A percentile compares a stretch with the other conserved stretches of the same genome.
phyloP scores from a whole-genome alignment of 2,888 invertebrate genomes.

The Campoplex capitator region DNA sequence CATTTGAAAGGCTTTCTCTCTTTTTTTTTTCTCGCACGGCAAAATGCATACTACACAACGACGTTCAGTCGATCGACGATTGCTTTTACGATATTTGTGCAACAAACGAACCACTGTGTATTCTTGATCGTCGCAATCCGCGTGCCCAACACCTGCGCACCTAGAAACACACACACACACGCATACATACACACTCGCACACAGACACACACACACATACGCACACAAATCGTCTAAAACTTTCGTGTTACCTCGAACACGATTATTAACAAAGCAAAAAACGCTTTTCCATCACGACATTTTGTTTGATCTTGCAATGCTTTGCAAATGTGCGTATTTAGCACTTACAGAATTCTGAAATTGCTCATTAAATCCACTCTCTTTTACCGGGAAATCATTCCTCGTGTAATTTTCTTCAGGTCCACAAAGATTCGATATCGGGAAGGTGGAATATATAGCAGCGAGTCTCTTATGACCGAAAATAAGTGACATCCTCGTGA shows the following conservation, averaged over 20 bases:
- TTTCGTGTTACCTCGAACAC: constrained; percentile 40
- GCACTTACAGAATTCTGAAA: constrained; percentile 25
- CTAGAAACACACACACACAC: no score
- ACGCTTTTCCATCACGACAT: constrained; percentile 38
- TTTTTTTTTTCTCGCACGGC: not conserved
- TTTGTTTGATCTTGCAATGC: constrained; percentile 39
- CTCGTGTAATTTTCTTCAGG: constrained; percentile 17
- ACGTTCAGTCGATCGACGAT: constrained; percentile 59
- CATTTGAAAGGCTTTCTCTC: constrained; percentile 54
- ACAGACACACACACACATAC: not conserved
- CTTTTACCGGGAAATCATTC: constrained; percentile 25
- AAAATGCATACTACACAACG: constrained; percentile 26
- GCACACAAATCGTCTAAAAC: constrained; percentile 23
- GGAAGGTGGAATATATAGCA: constrained; percentile 6
- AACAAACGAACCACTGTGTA: constrained; percentile 54
- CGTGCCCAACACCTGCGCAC: constrained; percentile 10
- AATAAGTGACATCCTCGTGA: constrained; percentile 53
- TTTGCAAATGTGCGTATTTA: constrained; percentile 43
- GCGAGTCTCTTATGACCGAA: constrained; percentile 35
- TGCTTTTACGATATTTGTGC: constrained; percentile 67
- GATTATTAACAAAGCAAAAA: constrained; percentile 53
- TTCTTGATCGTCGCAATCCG: constrained; percentile 42
- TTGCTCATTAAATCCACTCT: constrained; percentile 41
- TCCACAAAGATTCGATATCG: constrained; percentile 24
- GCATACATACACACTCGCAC: not conserved